Percentiles rank a stretch among this genome's conserved stretches.
phyloP scores from a whole-genome alignment of 2,113 vertebrate genomes.

The Alligator sinensis region DNA sequence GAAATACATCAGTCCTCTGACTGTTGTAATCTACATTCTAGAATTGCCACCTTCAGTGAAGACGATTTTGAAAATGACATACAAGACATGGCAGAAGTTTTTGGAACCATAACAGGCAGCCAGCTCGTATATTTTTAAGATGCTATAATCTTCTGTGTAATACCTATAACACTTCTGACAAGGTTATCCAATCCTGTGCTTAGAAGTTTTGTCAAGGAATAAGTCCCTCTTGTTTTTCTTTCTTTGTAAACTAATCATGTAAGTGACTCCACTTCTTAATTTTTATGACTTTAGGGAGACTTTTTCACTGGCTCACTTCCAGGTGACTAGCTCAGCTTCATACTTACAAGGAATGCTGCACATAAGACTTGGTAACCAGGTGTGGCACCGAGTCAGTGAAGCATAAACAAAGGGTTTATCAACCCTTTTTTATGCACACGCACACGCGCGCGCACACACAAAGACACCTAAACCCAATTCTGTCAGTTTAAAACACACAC shows the following conservation, averaged over 20 bases:
- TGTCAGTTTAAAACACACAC: constrained; percentile 55
- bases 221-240: constrained; percentile 2
- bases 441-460: constrained; percentile 15
- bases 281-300: constrained; percentile 46
- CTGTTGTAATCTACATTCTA: background rate
- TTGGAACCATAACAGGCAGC: background rate
- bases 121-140: background rate
- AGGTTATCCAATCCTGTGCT: background rate
- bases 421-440: constrained; percentile 57
- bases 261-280: constrained; percentile 12
- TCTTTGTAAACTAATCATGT: background rate
- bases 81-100: constrained; percentile 17
- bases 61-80: background rate
- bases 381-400: constrained; percentile 84
- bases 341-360: constrained; percentile 85
- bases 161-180: constrained; percentile 26
- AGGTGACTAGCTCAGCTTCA: constrained; percentile 83
- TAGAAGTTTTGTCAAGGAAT: constrained; percentile 10
- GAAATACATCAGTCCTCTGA: background rate
- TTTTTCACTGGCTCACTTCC: constrained; percentile 79
- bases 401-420: constrained; percentile 82
- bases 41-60: constrained; percentile 21
- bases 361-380: constrained; percentile 86
- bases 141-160: background rate
- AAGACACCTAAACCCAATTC: constrained; percentile 65